Conservation (phyloP, 2,113 vertebrate genomes). For the Tretioscincus oriximinensis region DNA sequence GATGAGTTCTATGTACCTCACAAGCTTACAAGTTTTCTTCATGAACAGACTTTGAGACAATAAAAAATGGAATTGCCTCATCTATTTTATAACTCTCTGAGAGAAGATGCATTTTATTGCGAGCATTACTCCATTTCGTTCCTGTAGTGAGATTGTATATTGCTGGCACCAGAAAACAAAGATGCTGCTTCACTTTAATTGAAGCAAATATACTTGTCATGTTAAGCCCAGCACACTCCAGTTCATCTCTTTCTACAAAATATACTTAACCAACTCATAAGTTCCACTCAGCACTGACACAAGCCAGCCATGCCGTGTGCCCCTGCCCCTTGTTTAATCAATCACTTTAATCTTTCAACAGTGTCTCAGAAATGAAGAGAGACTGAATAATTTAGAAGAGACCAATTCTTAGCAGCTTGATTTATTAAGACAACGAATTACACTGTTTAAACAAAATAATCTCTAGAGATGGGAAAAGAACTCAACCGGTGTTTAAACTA, state of each 20-base stretch:
- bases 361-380: constrained; percentile 26
- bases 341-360: constrained; percentile 7
- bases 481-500: constrained; percentile 19
- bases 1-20: not conserved
- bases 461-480: constrained; percentile 15
- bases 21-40: not conserved
- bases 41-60: not conserved
- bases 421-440: constrained; percentile 15
- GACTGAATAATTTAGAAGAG: constrained; percentile 19
- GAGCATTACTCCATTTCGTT: constrained; percentile 8
- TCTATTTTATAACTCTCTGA: constrained; percentile 11
- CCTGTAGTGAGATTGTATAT: not conserved
- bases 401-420: constrained; percentile 23
- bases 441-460: constrained; percentile 38
- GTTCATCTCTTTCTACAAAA: constrained; percentile 19
- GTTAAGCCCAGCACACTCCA: constrained; percentile 30
- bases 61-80: constrained; percentile 10
- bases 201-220: constrained; percentile 38
- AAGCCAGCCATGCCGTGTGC: constrained; percentile 21
- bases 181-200: constrained; percentile 40
- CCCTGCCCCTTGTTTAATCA: constrained; percentile 26
- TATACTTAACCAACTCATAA: constrained; percentile 30
- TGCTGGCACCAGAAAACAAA: constrained; percentile 38
- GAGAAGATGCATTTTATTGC: constrained; percentile 26
- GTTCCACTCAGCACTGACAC: constrained; percentile 10